phyloP scores from a whole-genome alignment of 2,797 vertebrate species.

The Cyclura pinguis region DNA sequence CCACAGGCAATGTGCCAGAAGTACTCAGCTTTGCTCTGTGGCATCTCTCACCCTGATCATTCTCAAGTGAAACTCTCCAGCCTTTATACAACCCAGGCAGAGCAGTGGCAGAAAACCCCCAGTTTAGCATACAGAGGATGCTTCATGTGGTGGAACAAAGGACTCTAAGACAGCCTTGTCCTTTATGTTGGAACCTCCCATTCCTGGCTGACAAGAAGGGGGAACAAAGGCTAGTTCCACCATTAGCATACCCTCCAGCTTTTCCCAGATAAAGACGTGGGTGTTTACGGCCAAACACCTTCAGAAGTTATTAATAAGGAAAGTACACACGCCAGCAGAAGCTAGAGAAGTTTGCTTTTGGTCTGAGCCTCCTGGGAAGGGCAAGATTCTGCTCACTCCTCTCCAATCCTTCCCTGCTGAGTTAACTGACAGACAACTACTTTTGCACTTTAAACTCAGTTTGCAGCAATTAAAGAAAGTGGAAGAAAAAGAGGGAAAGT shows the following conservation, averaged over 20 bases:
- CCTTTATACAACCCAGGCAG: background rate
- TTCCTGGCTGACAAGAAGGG: background rate
- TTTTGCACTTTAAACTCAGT: too few species aligned
- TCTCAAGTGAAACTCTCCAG: slow-evolving; percentile 10
- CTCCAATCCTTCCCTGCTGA: too few species aligned
- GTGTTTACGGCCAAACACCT: too few species aligned
- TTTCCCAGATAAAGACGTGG: too few species aligned
- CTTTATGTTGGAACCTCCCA: background rate
- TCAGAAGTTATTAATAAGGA: too few species aligned
- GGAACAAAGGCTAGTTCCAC: background rate
- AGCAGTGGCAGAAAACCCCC: accelerated
- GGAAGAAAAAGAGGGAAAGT: too few species aligned
- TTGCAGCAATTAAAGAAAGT: too few species aligned
- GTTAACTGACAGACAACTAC: too few species aligned
- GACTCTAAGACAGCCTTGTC: background rate
- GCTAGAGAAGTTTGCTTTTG: too few species aligned
- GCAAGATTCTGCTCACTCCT: too few species aligned
- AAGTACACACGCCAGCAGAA: too few species aligned
- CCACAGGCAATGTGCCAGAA: background rate
- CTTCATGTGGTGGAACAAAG: background rate
- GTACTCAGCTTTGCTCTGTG: slow-evolving; percentile 18
- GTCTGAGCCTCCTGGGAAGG: too few species aligned
- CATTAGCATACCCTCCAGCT: background rate
- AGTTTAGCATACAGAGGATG: background rate
- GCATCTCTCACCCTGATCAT: slow-evolving; percentile 1